phyloP scores from a whole-genome alignment of 2,888 invertebrate species.

The Nymphalis c-album region DNA sequence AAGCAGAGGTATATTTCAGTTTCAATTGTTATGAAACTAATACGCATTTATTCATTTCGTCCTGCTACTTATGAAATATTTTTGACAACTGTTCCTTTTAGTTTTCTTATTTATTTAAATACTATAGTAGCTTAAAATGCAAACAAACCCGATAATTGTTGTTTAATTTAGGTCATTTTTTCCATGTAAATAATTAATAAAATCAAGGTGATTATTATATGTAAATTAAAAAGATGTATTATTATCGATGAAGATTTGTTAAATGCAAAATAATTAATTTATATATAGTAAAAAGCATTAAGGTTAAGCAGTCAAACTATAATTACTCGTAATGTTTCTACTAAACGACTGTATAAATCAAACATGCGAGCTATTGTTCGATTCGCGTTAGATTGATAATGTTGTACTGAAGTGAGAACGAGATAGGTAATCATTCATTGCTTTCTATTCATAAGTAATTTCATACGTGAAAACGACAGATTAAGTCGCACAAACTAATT shows the following conservation, averaged over 20 bases:
- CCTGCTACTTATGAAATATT: too few relatives aligned
- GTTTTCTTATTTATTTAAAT: too few relatives aligned
- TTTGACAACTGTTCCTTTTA: too few relatives aligned
- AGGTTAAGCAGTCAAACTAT: conserved; percentile 63
- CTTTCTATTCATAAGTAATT: conserved; percentile 69
- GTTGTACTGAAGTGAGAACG: conserved; percentile 78
- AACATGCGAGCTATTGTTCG: conserved; percentile 81
- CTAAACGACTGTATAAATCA: conserved; percentile 82
- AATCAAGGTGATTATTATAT: conserved; percentile 47
- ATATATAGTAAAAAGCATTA: conserved; percentile 56
- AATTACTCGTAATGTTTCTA: conserved; percentile 81
- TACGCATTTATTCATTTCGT: too few relatives aligned
- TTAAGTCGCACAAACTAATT: conserved; percentile 5
- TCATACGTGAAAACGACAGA: conserved; percentile 39
- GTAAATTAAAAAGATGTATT: background rate
- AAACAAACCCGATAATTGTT: background rate
- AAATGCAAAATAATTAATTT: conserved; percentile 12
- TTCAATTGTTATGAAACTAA: background rate
- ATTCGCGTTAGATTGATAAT: conserved; percentile 81
- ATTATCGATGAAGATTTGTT: conserved; percentile 1
- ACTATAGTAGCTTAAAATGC: background rate
- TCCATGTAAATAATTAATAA: background rate
- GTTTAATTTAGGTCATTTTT: background rate
- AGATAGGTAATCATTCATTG: conserved; percentile 74
- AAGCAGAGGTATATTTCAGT: background rate